Percentiles rank a stretch among this genome's conserved stretches.
These are phyloP conservation scores for Setipinna tenuifilis DNA, from an alignment of 2,797 vertebrate species.

Conservation along the genomic window DNA sequence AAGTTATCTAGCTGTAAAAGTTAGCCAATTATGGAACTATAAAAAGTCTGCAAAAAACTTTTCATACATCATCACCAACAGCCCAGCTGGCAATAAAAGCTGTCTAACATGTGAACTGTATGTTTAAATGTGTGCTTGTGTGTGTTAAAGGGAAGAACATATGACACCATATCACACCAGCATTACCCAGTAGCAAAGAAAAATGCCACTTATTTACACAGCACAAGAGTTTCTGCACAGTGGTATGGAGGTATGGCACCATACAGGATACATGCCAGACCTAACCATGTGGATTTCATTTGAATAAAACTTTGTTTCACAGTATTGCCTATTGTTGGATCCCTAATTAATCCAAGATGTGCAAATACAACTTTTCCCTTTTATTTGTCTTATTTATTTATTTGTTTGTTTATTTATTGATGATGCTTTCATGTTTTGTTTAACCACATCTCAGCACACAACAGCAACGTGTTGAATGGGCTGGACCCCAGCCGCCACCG, in stretches of 20 bases:
- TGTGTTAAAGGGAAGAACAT: not conserved
- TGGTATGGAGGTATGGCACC: not conserved
- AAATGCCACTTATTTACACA: not conserved
- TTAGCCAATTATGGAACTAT: no score
- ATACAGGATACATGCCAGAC: no score
- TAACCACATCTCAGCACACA: not conserved
- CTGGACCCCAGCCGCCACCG: constrained; percentile 39
- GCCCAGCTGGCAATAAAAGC: no score
- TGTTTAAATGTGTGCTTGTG: not conserved
- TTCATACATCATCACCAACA: no score
- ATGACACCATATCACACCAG: not conserved
- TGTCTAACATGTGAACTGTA: no score
- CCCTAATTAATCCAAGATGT: not conserved
- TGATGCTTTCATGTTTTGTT: not conserved
- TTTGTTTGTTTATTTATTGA: not conserved
- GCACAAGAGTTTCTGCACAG: not conserved
- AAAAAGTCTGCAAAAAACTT: no score
- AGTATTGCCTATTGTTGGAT: not conserved
- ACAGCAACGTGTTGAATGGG: constrained; percentile 18
- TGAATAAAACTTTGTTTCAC: no score
- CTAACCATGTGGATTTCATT: no score
- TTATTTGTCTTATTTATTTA: not conserved
- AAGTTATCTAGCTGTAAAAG: no score
- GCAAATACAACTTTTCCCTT: not conserved
- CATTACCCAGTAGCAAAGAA: not conserved